phyloP scores from a whole-genome alignment of 92 coral and sea anemone genomes.

The Siderastrea radians region DNA sequence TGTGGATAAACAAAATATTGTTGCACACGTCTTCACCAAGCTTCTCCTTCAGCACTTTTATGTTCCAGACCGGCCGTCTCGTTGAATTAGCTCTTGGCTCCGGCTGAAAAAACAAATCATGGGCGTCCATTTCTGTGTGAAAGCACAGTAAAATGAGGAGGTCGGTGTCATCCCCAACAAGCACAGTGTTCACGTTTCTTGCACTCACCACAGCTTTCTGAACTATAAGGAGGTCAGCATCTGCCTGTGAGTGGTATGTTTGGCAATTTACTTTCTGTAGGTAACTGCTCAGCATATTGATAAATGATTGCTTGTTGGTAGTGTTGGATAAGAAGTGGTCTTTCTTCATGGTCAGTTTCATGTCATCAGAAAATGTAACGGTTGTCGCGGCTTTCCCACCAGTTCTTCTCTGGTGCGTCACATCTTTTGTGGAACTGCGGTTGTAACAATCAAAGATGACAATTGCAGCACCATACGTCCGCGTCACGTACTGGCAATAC shows the following conservation, averaged over 20 bases:
- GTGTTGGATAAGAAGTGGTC: slow-evolving; percentile 54
- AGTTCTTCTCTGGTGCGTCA: slow-evolving; percentile 50
- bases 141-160: slow-evolving; percentile 56
- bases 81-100: slow-evolving; percentile 59
- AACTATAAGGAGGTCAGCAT: slow-evolving; percentile 66
- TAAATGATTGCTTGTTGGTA: slow-evolving; percentile 54
- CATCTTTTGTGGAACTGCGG: slow-evolving; percentile 10
- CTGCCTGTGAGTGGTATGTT: slow-evolving; percentile 53
- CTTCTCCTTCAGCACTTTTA: slow-evolving; percentile 13
- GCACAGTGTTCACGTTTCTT: slow-evolving; percentile 25
- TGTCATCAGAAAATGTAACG: slow-evolving; percentile 32
- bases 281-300: slow-evolving; percentile 27
- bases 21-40: slow-evolving; percentile 25
- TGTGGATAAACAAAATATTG: slow-evolving; percentile 45
- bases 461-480: slow-evolving; percentile 31
- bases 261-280: slow-evolving; percentile 26
- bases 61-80: slow-evolving; percentile 54
- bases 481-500: slow-evolving; percentile 37
- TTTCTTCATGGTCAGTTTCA: slow-evolving; percentile 56
- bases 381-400: slow-evolving; percentile 44
- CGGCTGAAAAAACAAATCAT: slow-evolving; percentile 50
- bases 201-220: slow-evolving; percentile 62
- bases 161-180: slow-evolving; percentile 71
- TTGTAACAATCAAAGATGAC: neutral
- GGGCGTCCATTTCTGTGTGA: slow-evolving; percentile 5